phyloP scores from a whole-genome alignment of 2,888 invertebrate species.

The Mongoloraphidia duomilia region DNA sequence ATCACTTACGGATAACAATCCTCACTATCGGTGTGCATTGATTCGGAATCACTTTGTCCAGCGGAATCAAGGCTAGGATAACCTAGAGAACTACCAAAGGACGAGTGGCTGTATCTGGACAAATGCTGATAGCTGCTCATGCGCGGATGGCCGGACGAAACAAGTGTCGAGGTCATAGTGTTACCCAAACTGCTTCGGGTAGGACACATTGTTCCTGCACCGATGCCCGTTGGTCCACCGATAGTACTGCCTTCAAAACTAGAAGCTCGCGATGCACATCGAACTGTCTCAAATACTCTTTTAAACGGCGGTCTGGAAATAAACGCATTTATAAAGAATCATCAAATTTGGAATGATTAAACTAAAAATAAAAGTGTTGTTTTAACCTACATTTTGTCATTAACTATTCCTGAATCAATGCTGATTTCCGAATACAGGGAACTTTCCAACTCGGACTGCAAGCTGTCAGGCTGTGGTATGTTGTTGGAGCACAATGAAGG shows the following conservation, averaged over 20 bases:
- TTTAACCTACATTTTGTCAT: constrained; percentile 30
- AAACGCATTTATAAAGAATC: constrained; percentile 6
- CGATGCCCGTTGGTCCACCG: constrained; percentile 16
- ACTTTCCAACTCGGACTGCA: constrained; percentile 85
- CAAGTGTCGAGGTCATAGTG: constrained; percentile 29
- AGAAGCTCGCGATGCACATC: constrained; percentile 53
- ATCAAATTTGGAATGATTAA: constrained; percentile 7
- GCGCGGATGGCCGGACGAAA: constrained; percentile 34
- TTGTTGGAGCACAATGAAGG: constrained; percentile 37
- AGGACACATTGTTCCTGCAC: constrained; percentile 19
- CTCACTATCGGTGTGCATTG: constrained; percentile 49
- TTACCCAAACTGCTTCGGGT: constrained; percentile 21
- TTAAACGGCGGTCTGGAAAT: constrained; percentile 59
- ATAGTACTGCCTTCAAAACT: constrained; percentile 21
- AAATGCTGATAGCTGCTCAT: constrained; percentile 35
- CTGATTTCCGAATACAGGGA: constrained; percentile 74
- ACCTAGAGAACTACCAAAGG: constrained; percentile 25
- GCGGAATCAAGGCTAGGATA: constrained; percentile 39
- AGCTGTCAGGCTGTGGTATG: constrained; percentile 55
- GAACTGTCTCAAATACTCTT: constrained; percentile 83
- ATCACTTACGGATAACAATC: constrained; percentile 56
- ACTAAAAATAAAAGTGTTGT: not conserved
- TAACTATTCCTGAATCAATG: constrained; percentile 65
- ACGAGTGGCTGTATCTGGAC: constrained; percentile 34
- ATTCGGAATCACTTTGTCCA: constrained; percentile 39